These are phyloP conservation scores for Brachypterus glaber DNA, from an alignment of 2,888 invertebrate genomes.

Conservation along the genomic window DNA sequence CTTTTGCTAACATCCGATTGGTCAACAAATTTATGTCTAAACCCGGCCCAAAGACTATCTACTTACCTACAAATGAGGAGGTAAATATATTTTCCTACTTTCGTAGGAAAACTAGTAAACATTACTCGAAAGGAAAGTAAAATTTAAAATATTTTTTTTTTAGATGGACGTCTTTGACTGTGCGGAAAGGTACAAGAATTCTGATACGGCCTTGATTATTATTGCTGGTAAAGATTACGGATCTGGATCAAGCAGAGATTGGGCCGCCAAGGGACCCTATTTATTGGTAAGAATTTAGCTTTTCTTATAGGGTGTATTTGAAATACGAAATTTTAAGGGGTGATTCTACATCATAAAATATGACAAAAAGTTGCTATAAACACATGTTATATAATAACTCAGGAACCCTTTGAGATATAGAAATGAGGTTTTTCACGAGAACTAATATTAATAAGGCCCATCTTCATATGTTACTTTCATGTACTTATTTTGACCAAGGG, in stretches of 20 bases:
- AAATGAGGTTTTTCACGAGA: too few species aligned
- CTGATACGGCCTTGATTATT: conserved; percentile 68
- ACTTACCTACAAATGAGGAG: conserved; percentile 79
- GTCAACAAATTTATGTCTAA: conserved; percentile 78
- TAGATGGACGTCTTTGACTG: conserved; percentile 92
- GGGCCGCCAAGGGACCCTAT: conserved; percentile 98
- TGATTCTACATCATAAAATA: too few species aligned
- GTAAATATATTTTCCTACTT: conserved; percentile 35
- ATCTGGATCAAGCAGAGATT: conserved; percentile 94
- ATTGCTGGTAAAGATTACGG: conserved; percentile 97
- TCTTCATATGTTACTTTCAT: too few species aligned
- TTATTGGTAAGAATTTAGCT: conserved; percentile 55
- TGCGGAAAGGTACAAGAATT: conserved; percentile 74
- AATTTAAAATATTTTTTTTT: conserved; percentile 20
- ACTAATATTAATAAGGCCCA: too few species aligned
- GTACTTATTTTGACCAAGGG: too few species aligned
- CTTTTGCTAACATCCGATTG: conserved; percentile 95
- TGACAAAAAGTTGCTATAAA: too few species aligned
- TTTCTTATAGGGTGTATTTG: conserved; percentile 7
- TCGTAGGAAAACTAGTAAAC: too few species aligned
- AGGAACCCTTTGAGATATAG: too few species aligned
- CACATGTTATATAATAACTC: too few species aligned
- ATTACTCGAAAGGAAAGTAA: too few species aligned
- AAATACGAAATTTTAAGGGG: too few species aligned
- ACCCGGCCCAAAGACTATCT: conserved; percentile 76